Evolutionary conservation across 1,140 invertebrate species (phyloP).

Genomic region (Zophobas morio): DNA sequence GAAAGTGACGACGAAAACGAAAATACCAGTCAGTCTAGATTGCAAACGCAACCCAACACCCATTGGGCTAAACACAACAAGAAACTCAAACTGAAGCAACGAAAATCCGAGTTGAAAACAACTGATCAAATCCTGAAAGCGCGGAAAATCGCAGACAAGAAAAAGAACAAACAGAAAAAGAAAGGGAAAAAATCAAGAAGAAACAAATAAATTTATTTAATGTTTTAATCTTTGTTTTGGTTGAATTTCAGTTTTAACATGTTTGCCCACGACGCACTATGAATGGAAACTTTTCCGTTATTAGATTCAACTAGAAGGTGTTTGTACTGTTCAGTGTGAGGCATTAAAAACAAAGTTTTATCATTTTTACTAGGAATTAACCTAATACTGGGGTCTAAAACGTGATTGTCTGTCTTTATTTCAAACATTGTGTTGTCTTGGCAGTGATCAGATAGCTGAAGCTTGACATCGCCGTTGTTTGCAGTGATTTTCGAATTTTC

Average conservation of each 20-base stretch:
- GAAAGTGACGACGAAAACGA: slow-evolving; percentile 74
- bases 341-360: slow-evolving; percentile 41
- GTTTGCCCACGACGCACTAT: slow-evolving; percentile 54
- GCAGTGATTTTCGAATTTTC: slow-evolving; percentile 53
- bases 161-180: slow-evolving; percentile 65
- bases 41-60: slow-evolving; percentile 57
- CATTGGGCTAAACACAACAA: slow-evolving; percentile 76
- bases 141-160: slow-evolving; percentile 73
- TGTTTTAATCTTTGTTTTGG: too few relatives aligned
- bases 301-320: slow-evolving; percentile 46
- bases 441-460: slow-evolving; percentile 57
- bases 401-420: slow-evolving; percentile 46
- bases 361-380: slow-evolving; percentile 28
- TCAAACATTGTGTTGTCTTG: slow-evolving; percentile 52
- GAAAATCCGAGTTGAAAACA: slow-evolving; percentile 73
- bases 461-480: slow-evolving; percentile 47
- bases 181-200: slow-evolving; percentile 65
- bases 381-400: slow-evolving; percentile 24
- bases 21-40: slow-evolving; percentile 1
- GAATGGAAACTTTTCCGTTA: slow-evolving; percentile 49
- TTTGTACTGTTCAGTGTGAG: slow-evolving; percentile 35
- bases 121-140: slow-evolving; percentile 81
- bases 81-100: slow-evolving; percentile 71
- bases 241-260: slow-evolving; percentile 55
- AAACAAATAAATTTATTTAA: slow-evolving; percentile 51